phyloP scores from a whole-genome alignment of 2,888 invertebrate species.

The Oscheius sp. region DNA sequence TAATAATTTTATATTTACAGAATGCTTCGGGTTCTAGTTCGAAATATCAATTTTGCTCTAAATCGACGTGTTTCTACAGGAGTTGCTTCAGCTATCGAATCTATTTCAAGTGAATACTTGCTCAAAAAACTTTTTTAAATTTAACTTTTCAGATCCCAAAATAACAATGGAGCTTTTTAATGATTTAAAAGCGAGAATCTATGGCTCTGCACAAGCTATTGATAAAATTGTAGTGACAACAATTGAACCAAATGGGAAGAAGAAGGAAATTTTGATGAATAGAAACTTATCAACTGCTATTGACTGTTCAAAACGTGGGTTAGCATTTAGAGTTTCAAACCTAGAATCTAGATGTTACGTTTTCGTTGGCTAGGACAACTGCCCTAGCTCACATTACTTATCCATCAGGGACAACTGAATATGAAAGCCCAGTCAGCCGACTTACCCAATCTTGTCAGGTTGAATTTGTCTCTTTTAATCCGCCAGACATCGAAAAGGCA shows the following conservation, averaged over 20 bases:
- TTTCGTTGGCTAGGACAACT: neutral
- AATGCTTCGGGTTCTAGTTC: neutral
- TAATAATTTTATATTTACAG: neutral
- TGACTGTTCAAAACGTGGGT: slow-evolving; percentile 40
- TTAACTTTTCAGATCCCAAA: neutral
- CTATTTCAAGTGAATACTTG: neutral
- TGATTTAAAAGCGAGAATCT: slow-evolving; percentile 37
- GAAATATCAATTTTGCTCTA: neutral
- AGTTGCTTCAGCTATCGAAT: neutral
- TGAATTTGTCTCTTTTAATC: slow-evolving; percentile 9
- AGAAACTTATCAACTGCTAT: slow-evolving; percentile 36
- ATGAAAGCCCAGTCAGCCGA: neutral
- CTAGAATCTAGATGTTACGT: slow-evolving; percentile 1
- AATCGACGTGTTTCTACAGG: neutral
- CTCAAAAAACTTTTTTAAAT: neutral
- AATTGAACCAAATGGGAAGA: slow-evolving; percentile 3
- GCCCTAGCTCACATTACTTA: slow-evolving; percentile 12
- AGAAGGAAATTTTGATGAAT: slow-evolving; percentile 28
- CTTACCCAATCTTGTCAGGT: slow-evolving; percentile 8
- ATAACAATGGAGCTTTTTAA: slow-evolving; percentile 37
- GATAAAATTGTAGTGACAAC: slow-evolving; percentile 43
- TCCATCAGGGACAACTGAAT: slow-evolving; percentile 2
- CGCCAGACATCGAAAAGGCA: neutral
- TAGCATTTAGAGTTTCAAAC: neutral
- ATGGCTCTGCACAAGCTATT: slow-evolving; percentile 36